phyloP scores from a whole-genome alignment of 2,888 invertebrate genomes.

The Chrysolina oricalcia region DNA sequence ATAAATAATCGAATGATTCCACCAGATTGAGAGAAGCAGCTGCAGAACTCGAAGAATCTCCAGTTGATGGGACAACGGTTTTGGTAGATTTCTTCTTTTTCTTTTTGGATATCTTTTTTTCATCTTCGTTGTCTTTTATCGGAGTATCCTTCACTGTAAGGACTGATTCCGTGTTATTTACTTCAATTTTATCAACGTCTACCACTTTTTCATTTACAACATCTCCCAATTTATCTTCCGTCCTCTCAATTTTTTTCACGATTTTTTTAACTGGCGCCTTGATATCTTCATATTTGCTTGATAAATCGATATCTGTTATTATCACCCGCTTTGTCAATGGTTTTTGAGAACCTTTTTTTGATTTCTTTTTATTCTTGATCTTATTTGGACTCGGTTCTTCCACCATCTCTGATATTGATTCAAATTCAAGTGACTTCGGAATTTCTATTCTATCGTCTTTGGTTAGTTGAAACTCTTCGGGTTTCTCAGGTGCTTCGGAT shows the following conservation, averaged over 20 bases:
- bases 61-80: slow-evolving; percentile 14
- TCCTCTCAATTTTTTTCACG: slow-evolving; percentile 50
- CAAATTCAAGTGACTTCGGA: slow-evolving; percentile 29
- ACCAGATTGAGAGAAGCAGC: slow-evolving; percentile 54
- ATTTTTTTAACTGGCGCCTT: slow-evolving; percentile 49
- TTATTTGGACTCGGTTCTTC: background rate
- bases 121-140: slow-evolving; percentile 40
- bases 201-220: slow-evolving; percentile 31
- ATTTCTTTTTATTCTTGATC: slow-evolving; percentile 56
- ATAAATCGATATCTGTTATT: slow-evolving; percentile 65
- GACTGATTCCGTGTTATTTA: background rate
- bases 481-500: slow-evolving; percentile 19
- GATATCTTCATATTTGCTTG: slow-evolving; percentile 45
- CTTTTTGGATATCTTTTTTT: slow-evolving; percentile 54
- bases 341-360: slow-evolving; percentile 60
- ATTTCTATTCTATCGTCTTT: slow-evolving; percentile 33
- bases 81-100: slow-evolving; percentile 54
- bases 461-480: slow-evolving; percentile 25
- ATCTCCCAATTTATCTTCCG: slow-evolving; percentile 33
- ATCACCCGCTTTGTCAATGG: slow-evolving; percentile 62
- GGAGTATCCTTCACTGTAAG: background rate
- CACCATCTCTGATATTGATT: slow-evolving; percentile 23
- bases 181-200: slow-evolving; percentile 23
- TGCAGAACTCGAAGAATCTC: slow-evolving; percentile 52
- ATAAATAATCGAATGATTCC: slow-evolving; percentile 65